Conservation (phyloP, 1,140 invertebrate genomes). For the Palaemon carinicauda region DNA sequence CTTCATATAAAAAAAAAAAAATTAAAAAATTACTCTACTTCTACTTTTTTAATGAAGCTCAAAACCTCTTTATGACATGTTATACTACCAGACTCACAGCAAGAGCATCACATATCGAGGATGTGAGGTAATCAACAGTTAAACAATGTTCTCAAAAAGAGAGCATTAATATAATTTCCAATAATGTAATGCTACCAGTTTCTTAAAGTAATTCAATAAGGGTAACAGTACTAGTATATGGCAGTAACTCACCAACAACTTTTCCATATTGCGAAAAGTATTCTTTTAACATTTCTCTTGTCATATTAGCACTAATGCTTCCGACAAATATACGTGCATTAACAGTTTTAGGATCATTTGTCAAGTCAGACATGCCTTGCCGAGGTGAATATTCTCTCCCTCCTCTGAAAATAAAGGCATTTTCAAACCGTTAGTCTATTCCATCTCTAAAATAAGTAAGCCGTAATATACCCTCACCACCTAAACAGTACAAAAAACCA, state of each 20-base stretch:
- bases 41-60: too few species aligned
- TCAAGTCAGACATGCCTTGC: conserved; percentile 34
- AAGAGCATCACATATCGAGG: too few species aligned
- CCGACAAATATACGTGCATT: conserved; percentile 46
- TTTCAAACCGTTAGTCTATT: not conserved
- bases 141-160: too few species aligned
- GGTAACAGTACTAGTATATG: not conserved
- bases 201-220: not conserved
- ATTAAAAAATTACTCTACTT: too few species aligned
- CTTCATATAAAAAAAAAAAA: too few species aligned
- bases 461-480: too few species aligned
- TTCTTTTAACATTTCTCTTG: conserved; percentile 30
- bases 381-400: conserved; percentile 8
- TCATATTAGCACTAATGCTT: conserved; percentile 40
- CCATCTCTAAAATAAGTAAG: not conserved
- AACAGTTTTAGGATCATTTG: conserved; percentile 41
- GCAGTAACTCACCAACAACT: conserved; percentile 27
- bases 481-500: too few species aligned
- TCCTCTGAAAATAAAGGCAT: not conserved
- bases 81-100: too few species aligned
- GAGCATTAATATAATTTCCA: too few species aligned
- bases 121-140: too few species aligned
- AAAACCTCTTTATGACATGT: too few species aligned
- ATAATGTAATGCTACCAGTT: not conserved
- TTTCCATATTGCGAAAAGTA: conserved; percentile 39